Evolutionary conservation across 2,113 vertebrate genomes (phyloP).

Genomic region (Megatriorchis doriae): DNA sequence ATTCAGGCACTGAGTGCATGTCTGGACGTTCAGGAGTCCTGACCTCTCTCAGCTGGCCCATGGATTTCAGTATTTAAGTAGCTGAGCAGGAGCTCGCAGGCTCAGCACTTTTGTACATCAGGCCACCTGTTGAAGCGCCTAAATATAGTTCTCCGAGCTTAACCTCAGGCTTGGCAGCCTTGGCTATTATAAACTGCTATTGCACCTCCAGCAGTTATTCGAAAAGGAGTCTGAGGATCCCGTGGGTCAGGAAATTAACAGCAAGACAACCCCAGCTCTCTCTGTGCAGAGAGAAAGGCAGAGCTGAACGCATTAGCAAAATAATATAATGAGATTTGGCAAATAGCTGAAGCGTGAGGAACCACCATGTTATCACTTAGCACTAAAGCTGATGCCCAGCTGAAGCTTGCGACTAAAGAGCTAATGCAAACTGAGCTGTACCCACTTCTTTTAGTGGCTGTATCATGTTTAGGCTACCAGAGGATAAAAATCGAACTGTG

Average conservation of each 20-base stretch:
- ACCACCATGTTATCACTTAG: background rate
- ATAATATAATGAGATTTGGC: conserved; percentile 12
- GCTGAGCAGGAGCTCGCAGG: conserved; percentile 40
- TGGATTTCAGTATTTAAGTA: conserved; percentile 51
- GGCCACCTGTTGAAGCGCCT: conserved; percentile 46
- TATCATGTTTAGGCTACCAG: background rate
- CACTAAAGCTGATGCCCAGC: background rate
- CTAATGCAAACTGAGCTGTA: background rate
- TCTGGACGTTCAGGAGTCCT: background rate
- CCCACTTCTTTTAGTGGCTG: background rate
- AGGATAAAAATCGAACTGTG: background rate
- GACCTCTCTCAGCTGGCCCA: conserved; percentile 2
- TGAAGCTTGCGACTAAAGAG: background rate
- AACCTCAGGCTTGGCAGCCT: background rate
- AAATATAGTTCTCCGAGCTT: conserved; percentile 44
- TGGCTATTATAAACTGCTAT: background rate
- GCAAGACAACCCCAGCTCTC: background rate
- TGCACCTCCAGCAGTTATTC: background rate
- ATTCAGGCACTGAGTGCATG: background rate
- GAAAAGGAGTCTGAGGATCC: background rate
- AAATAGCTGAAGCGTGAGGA: background rate
- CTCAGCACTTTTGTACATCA: conserved; percentile 36
- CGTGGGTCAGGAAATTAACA: background rate
- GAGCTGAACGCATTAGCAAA: conserved; percentile 8
- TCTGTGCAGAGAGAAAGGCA: background rate